A percentile compares a stretch with the other conserved stretches of the same genome.
phyloP scores from a whole-genome alignment of 2,797 vertebrate species.

The Chromis chromis region DNA sequence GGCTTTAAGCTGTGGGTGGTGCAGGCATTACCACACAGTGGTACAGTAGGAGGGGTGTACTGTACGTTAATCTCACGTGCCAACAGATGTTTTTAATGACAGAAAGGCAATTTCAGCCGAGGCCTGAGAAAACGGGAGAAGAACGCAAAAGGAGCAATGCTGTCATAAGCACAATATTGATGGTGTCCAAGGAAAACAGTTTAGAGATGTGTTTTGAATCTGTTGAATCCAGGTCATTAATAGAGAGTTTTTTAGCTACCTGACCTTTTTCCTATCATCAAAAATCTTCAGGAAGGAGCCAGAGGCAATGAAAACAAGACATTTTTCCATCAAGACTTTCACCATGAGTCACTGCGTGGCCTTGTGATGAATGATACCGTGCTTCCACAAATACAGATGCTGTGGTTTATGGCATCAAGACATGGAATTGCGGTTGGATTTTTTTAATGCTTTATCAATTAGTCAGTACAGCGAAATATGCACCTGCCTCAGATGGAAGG shows the following conservation, averaged over 20 bases:
- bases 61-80: conserved; percentile 51
- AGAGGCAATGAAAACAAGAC: conserved; percentile 42
- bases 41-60: conserved; percentile 70
- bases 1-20: conserved; percentile 71
- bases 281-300: conserved; percentile 13
- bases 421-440: conserved; percentile 19
- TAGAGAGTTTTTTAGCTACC: conserved; percentile 21
- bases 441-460: conserved; percentile 28
- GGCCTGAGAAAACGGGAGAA: conserved; percentile 42
- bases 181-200: conserved; percentile 49
- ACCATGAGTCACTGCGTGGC: conserved; percentile 37
- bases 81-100: conserved; percentile 75
- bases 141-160: conserved; percentile 37
- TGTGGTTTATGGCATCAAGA: conserved; percentile 33
- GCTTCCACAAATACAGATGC: conserved; percentile 38
- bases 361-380: conserved; percentile 14
- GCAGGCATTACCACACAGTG: conserved; percentile 69
- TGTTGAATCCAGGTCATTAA: conserved; percentile 31
- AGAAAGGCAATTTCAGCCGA: conserved; percentile 55
- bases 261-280: conserved; percentile 45
- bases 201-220: conserved; percentile 43
- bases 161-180: conserved; percentile 44
- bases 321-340: conserved; percentile 38
- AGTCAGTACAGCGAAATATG: conserved; percentile 15
- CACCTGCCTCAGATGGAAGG: conserved; percentile 36